phyloP scores from a whole-genome alignment of 2,797 vertebrate species.

The Argya squamiceps region DNA sequence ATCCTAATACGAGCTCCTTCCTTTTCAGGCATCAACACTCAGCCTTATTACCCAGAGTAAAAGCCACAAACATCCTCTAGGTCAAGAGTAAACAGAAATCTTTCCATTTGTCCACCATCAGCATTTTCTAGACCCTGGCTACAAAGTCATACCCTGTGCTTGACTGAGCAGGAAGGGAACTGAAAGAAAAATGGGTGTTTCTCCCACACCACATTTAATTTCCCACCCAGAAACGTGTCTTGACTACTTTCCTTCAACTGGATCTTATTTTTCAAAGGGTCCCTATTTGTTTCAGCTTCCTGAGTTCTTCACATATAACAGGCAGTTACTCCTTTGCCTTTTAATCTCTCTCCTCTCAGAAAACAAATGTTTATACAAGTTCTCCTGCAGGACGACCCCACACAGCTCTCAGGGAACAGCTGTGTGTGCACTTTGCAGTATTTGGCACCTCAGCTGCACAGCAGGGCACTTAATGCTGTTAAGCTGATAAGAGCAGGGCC shows the following conservation, averaged over 20 bases:
- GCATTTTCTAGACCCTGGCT: background rate
- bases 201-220: background rate
- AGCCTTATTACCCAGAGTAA: constrained; percentile 3
- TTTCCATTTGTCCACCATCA: background rate
- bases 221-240: background rate
- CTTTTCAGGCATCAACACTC: constrained; percentile 54
- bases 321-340: background rate
- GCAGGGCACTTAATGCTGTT: background rate
- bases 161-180: background rate
- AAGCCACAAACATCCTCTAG: constrained; percentile 61
- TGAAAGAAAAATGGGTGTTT: background rate
- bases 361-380: background rate
- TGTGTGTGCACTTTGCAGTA: background rate
- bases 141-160: background rate
- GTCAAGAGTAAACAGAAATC: constrained; percentile 40
- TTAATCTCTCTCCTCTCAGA: background rate
- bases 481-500: background rate
- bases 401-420: fast-evolving
- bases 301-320: background rate
- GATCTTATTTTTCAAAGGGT: background rate
- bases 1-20: constrained; percentile 1
- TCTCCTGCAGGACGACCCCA: background rate
- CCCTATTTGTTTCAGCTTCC: background rate
- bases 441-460: background rate
- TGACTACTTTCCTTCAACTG: background rate